Evolutionary conservation across 37 sponge, comb jelly and placozoan genomes (phyloP).

Genomic region (Spongia lamella): DNA sequence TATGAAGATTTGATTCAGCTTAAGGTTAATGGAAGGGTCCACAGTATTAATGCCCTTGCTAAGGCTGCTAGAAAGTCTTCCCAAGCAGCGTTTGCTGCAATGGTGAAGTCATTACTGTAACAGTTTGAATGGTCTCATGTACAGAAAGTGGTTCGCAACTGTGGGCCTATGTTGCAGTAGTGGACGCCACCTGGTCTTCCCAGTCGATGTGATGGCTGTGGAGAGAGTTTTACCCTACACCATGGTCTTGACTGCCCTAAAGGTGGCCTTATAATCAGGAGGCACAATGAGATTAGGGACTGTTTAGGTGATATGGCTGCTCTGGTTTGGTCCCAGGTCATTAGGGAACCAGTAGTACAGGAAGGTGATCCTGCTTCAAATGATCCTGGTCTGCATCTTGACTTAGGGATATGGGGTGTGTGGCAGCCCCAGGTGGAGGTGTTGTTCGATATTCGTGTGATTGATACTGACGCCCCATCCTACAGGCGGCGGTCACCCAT

Average conservation of each 20-base stretch:
- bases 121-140: too few species aligned
- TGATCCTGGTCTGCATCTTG: constrained; percentile 9
- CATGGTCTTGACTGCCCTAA: neutral
- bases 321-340: constrained; percentile 15
- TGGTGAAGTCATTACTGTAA: too few species aligned
- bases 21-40: too few species aligned
- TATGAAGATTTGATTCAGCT: too few species aligned
- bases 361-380: neutral
- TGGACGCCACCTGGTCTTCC: too few species aligned
- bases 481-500: neutral
- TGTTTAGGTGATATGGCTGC: constrained; percentile 29
- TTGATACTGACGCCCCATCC: constrained; percentile 39
- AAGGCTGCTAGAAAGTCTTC: too few species aligned
- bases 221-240: neutral
- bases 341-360: constrained; percentile 1
- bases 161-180: too few species aligned
- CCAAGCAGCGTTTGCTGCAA: too few species aligned
- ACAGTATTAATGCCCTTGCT: too few species aligned
- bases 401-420: constrained; percentile 31
- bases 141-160: too few species aligned
- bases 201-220: constrained; percentile 3
- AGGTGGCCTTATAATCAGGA: too few species aligned
- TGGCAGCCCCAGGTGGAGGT: constrained; percentile 31
- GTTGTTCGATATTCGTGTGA: constrained; percentile 48
- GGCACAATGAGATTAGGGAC: constrained; percentile 25